These are phyloP conservation scores for Muscidifurax raptorellus DNA, from an alignment of 1,140 invertebrate species.

Conservation along the genomic window DNA sequence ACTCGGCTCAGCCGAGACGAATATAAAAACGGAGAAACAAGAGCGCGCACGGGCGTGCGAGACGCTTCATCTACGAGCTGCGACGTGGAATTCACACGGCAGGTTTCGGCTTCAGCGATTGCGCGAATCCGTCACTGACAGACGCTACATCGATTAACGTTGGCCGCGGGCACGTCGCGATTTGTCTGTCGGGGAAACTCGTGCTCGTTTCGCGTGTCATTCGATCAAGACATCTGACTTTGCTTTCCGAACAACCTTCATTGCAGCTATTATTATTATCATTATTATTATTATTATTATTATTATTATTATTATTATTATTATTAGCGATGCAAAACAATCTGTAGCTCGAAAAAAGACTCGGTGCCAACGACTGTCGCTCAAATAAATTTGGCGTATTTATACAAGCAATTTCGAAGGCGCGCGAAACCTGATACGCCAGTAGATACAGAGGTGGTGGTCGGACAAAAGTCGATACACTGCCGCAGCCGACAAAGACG, in stretches of 20 bases:
- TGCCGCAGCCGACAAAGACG: neutral
- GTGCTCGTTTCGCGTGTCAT: slow-evolving; percentile 23
- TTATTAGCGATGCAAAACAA: neutral
- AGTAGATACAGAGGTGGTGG: neutral
- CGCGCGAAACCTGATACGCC: neutral
- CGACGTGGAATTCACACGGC: slow-evolving; percentile 58
- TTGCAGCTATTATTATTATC: slow-evolving; percentile 3
- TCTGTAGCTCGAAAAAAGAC: neutral
- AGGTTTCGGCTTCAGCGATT: slow-evolving; percentile 61
- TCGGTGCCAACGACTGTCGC: too few species aligned
- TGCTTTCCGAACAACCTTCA: neutral
- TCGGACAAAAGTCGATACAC: neutral
- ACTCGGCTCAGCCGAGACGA: neutral
- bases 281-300: neutral
- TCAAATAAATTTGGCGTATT: neutral
- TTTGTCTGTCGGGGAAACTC: slow-evolving; percentile 55
- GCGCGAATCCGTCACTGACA: slow-evolving; percentile 64
- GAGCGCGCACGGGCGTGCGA: neutral
- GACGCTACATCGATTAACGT: slow-evolving; percentile 64
- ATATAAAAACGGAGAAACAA: slow-evolving; percentile 23
- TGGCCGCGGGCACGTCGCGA: slow-evolving; percentile 56
- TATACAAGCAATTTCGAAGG: neutral
- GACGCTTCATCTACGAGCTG: neutral
- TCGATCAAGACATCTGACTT: slow-evolving; percentile 34
- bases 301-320: slow-evolving; percentile 27